phyloP scores from a whole-genome alignment of 2,888 invertebrate genomes.

The Diloba caeruleocephala region DNA sequence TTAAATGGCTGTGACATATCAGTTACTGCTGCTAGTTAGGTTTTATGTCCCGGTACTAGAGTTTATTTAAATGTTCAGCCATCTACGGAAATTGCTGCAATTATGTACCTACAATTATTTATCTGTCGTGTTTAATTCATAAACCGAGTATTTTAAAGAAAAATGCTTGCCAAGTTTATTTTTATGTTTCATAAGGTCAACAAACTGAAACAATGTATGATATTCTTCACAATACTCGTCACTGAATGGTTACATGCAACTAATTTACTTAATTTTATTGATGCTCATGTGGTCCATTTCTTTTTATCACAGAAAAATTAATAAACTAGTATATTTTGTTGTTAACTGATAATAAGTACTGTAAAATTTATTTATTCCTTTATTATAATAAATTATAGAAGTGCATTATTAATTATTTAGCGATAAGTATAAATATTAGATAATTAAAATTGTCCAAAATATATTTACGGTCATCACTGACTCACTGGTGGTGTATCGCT shows the following conservation, averaged over 20 bases:
- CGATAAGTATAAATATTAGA: too few relatives aligned
- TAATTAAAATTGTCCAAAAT: too few relatives aligned
- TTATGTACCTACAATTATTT: constrained; percentile 38
- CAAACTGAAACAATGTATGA: constrained; percentile 21
- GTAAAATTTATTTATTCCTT: neutral
- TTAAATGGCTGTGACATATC: constrained; percentile 51
- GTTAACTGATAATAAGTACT: neutral
- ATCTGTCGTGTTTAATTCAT: constrained; percentile 34
- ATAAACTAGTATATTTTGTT: neutral
- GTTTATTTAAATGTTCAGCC: constrained; percentile 48
- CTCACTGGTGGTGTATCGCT: too few relatives aligned
- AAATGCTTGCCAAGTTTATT: constrained; percentile 3
- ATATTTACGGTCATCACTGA: too few relatives aligned
- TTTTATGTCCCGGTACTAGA: constrained; percentile 48
- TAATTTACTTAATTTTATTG: neutral
- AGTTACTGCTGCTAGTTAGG: constrained; percentile 49
- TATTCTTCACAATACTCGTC: constrained; percentile 3
- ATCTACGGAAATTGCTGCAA: constrained; percentile 44
- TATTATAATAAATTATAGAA: too few relatives aligned
- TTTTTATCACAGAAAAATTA: neutral
- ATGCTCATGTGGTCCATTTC: neutral
- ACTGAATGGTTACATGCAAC: constrained; percentile 3
- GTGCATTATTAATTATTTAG: too few relatives aligned
- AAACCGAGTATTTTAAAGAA: constrained; percentile 15
- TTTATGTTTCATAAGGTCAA: constrained; percentile 17